These are phyloP conservation scores for Smithornis capensis DNA, from an alignment of 2,113 vertebrate species.

Conservation along the genomic window DNA sequence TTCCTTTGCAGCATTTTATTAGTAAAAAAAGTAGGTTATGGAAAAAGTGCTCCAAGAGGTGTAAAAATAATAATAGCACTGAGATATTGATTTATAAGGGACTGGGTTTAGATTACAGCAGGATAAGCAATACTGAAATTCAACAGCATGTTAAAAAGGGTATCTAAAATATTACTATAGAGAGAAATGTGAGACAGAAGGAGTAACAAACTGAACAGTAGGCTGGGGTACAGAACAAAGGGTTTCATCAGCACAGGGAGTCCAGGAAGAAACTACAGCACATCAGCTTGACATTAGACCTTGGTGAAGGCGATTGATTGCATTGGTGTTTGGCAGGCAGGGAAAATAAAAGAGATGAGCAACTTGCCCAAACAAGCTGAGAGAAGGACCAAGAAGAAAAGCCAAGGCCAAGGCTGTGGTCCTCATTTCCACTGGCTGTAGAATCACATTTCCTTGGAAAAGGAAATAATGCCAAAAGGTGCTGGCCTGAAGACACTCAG, in stretches of 20 bases:
- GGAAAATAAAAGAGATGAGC: not conserved
- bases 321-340: not conserved
- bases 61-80: slow-evolving; percentile 25
- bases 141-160: not conserved
- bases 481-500: not conserved
- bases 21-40: not conserved
- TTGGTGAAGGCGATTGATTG: not conserved
- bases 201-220: not conserved
- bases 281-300: not conserved
- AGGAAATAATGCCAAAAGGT: not conserved
- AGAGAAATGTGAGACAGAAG: not conserved
- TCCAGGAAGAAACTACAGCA: not conserved
- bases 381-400: not conserved
- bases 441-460: not conserved
- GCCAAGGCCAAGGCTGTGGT: not conserved
- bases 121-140: not conserved
- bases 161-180: not conserved
- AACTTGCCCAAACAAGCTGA: not conserved
- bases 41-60: not conserved
- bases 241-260: not conserved
- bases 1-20: not conserved
- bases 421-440: not conserved
- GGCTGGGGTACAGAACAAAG: not conserved
- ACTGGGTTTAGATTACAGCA: not conserved
- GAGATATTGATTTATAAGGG: slow-evolving; percentile 33